phyloP scores from a whole-genome alignment of 2,888 invertebrate genomes.

The Himalopsyche anomala region DNA sequence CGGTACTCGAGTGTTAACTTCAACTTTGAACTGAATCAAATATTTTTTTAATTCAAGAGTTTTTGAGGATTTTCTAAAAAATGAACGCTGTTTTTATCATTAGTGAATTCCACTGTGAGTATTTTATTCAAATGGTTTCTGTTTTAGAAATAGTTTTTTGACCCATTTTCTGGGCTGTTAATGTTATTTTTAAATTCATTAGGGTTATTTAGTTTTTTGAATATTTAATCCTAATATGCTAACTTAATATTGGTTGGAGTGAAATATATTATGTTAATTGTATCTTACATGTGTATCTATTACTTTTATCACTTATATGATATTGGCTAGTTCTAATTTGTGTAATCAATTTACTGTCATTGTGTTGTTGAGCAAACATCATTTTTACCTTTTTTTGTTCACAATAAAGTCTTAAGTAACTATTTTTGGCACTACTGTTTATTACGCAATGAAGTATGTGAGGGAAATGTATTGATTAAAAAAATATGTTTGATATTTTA shows the following conservation, averaged over 20 bases:
- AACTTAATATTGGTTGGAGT: slow-evolving; percentile 42
- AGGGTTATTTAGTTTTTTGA: slow-evolving; percentile 38
- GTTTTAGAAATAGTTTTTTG: slow-evolving; percentile 13
- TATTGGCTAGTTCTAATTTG: slow-evolving; percentile 42
- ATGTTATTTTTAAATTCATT: slow-evolving; percentile 40
- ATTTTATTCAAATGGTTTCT: slow-evolving; percentile 23
- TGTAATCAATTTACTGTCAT: slow-evolving; percentile 6
- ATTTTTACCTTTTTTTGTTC: slow-evolving; percentile 24
- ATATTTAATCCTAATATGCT: slow-evolving; percentile 32
- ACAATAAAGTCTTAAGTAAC: slow-evolving; percentile 24
- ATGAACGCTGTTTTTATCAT: no score
- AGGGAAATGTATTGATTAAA: slow-evolving; percentile 35
- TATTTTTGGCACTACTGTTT: slow-evolving; percentile 1
- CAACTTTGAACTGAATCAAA: no score
- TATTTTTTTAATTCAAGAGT: no score
- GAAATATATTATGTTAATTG: slow-evolving; percentile 19
- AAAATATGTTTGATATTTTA: slow-evolving; percentile 48
- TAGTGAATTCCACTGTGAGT: slow-evolving; percentile 10
- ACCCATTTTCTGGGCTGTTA: slow-evolving; percentile 5
- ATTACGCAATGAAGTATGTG: slow-evolving; percentile 14
- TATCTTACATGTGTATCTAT: slow-evolving; percentile 31
- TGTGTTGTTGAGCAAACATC: slow-evolving; percentile 41
- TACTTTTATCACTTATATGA: slow-evolving; percentile 20
- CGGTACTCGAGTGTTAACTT: no score
- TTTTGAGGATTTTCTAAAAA: no score